Conservation (phyloP, 1,140 invertebrate species). For the Homalodisca vitripennis region DNA sequence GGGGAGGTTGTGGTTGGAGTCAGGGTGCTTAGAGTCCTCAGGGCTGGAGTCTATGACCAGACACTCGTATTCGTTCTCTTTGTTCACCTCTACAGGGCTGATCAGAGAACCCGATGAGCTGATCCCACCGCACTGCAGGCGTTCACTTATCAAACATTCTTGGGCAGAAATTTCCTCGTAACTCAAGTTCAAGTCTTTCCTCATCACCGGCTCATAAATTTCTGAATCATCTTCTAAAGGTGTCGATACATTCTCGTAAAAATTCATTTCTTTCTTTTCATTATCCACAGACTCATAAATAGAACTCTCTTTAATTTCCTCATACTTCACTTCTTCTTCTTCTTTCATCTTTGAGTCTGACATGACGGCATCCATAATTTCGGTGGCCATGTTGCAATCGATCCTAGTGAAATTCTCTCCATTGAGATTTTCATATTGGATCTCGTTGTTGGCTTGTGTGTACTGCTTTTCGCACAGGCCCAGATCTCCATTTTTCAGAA, state of each 20-base stretch:
- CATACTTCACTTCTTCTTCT: constrained; percentile 31
- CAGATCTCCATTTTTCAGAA: constrained; percentile 17
- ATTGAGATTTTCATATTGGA: constrained; percentile 24
- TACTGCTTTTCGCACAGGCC: not conserved
- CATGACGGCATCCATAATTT: constrained; percentile 19
- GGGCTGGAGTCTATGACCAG: constrained; percentile 34
- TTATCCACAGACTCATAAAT: constrained; percentile 31
- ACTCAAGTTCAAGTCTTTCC: constrained; percentile 11
- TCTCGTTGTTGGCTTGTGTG: not conserved
- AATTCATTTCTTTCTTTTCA: constrained; percentile 16
- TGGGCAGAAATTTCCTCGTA: constrained; percentile 32
- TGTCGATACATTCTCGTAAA: constrained; percentile 27
- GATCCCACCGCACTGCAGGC: constrained; percentile 7
- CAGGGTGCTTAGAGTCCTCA: constrained; percentile 27
- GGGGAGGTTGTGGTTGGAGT: constrained; percentile 31
- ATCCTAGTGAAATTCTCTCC: constrained; percentile 2
- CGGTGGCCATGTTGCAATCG: not conserved
- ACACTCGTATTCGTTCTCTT: constrained; percentile 37
- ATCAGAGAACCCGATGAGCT: constrained; percentile 27
- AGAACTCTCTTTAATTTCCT: constrained; percentile 29
- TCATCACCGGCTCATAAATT: constrained; percentile 23
- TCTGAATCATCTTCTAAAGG: constrained; percentile 11
- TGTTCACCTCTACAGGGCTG: constrained; percentile 32
- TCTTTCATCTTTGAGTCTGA: constrained; percentile 4
- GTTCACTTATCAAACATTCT: constrained; percentile 28